A percentile compares a stretch with the other conserved stretches of the same genome.
Evolutionary conservation across 2,797 vertebrate genomes (phyloP).

Genomic region (Sebastiscus tertius): DNA sequence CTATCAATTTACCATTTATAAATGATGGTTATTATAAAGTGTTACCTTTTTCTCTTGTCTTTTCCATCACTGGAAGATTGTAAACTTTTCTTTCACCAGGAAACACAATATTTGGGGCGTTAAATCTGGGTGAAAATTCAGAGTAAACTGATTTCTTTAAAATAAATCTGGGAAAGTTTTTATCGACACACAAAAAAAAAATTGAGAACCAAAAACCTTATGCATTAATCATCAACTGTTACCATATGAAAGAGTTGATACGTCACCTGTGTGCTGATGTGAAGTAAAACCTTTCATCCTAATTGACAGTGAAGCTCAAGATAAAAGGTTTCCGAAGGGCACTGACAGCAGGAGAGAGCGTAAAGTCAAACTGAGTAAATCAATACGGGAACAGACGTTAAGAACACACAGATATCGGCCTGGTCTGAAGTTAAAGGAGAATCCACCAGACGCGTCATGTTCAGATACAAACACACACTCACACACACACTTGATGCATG

Average conservation of each 20-base stretch:
- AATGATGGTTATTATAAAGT: too few relatives aligned
- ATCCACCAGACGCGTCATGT: constrained; percentile 73
- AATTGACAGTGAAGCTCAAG: not conserved
- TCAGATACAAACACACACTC: constrained; percentile 32
- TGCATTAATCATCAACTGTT: not conserved
- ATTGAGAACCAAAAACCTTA: not conserved
- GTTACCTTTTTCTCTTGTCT: not conserved
- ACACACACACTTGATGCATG: constrained; percentile 1
- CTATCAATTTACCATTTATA: too few relatives aligned
- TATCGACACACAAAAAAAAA: not conserved
- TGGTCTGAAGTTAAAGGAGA: constrained; percentile 69
- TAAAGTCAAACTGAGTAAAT: not conserved
- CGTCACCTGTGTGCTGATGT: not conserved
- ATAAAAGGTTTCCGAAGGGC: not conserved
- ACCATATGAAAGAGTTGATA: not conserved
- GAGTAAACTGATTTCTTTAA: not conserved
- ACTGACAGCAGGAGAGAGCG: not conserved
- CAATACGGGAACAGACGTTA: not conserved
- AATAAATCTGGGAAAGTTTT: not conserved
- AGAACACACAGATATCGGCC: constrained; percentile 52
- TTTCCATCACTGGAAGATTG: not conserved
- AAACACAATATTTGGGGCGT: not conserved
- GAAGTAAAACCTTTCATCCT: not conserved
- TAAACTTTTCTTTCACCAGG: not conserved
- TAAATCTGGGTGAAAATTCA: not conserved